Evolutionary conservation across 2,797 vertebrate species (phyloP), one percentile per base, ranked within the genome.

Genomic region (Neosilurus mollespiculum): DNA sequence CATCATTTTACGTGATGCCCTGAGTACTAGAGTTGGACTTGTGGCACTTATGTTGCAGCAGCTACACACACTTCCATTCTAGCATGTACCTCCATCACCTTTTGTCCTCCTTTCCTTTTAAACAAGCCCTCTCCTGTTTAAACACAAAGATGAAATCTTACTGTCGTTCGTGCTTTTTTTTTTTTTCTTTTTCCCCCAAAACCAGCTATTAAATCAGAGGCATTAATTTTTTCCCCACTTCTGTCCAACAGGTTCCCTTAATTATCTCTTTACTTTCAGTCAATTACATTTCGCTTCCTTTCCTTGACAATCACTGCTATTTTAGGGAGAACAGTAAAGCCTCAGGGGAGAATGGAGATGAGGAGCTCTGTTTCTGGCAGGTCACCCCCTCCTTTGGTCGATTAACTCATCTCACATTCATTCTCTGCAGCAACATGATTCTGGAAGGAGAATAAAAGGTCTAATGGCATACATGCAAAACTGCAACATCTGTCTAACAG

Each of bases 281-380:
- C 93, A 93, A 94, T 95, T 94, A 94, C 93, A 94, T 93, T 93
- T 94, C 91, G 92, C 93, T 94, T 94, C 94, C 94, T 93, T 93
- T 93, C 89, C 92, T 91, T 93, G 93, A 94, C 93, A 94, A 94
- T 95, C 90, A 89, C 90, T 91, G 92, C 94, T 94, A 94, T 95
- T 95, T 94, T 93, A 90, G 90, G 94, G 90, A 88, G 90, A 91
- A 89, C 90, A 91, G 90, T 91, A 90, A 89, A 90, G 91, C 92
- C 92, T 89, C 90, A 85, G 87, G 91, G 92, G 91, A 91, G 85
- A 87, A 71, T 90, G 84, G 87, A 90, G 90, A 89, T 87, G 90
- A 82, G 82, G 83, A 89, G 86, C 90, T 88, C 90, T 90, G 90
- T 89, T 81, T 91, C 89, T 71, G 84, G 88, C 89, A 88, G 59